These are phyloP conservation scores for Naja naja DNA, from an alignment of 2,113 vertebrate species.

Conservation along the genomic window DNA sequence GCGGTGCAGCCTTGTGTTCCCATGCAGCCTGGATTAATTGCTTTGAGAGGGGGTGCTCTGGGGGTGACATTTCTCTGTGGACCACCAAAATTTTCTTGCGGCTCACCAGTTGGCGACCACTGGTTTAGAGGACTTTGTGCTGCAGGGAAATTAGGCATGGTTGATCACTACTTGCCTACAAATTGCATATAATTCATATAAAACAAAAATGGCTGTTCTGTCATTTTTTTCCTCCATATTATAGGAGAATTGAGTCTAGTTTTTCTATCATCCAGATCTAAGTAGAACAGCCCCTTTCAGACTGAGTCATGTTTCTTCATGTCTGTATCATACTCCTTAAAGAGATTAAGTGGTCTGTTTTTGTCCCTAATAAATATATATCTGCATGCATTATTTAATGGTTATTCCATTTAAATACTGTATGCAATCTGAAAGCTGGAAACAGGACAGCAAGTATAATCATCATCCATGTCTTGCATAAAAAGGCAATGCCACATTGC, in stretches of 20 bases:
- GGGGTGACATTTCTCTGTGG: too few relatives aligned
- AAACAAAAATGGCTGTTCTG: not conserved
- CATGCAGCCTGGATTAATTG: too few relatives aligned
- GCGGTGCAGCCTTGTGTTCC: too few relatives aligned
- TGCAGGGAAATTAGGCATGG: not conserved
- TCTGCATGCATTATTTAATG: not conserved
- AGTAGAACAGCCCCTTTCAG: not conserved
- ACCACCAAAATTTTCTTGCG: too few relatives aligned
- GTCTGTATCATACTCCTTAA: not conserved
- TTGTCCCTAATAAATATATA: not conserved
- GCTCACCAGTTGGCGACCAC: too few relatives aligned
- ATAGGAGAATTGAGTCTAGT: not conserved
- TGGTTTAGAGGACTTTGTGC: not conserved
- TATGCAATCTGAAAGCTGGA: accelerated
- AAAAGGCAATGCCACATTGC: not conserved
- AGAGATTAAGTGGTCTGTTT: not conserved
- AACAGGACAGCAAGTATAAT: not conserved
- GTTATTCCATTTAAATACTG: accelerated
- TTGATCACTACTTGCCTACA: not conserved
- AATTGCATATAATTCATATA: not conserved
- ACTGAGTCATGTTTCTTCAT: not conserved
- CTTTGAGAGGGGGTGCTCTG: too few relatives aligned
- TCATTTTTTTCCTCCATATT: not conserved
- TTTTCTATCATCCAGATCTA: not conserved
- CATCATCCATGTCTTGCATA: not conserved